Percentiles rank a stretch among this genome's conserved stretches.
phyloP scores from a whole-genome alignment of 1,140 invertebrate species.

The Ditylenchus dipsaci region DNA sequence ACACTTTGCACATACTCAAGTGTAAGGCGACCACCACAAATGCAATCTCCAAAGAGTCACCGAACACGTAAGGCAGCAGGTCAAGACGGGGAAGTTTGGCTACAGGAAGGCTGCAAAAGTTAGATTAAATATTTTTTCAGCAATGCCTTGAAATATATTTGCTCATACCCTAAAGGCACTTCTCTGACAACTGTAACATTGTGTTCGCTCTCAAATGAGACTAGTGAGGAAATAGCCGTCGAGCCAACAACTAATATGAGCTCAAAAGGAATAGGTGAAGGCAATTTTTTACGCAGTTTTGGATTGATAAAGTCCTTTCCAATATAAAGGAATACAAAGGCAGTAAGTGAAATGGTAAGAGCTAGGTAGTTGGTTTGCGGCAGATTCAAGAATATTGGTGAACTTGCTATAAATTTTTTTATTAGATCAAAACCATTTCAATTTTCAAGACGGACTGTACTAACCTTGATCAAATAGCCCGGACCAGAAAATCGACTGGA shows the following conservation, averaged over 20 bases:
- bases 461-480: constrained; percentile 39
- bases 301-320: constrained; percentile 45
- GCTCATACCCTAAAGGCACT: constrained; percentile 34
- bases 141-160: constrained; percentile 4
- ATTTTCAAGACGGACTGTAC: constrained; percentile 14
- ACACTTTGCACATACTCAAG: constrained; percentile 64
- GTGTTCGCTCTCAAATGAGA: constrained; percentile 22
- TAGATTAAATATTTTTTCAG: background rate
- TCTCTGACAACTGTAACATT: constrained; percentile 39
- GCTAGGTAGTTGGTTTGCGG: constrained; percentile 37
- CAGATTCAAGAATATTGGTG: constrained; percentile 28
- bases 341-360: constrained; percentile 26
- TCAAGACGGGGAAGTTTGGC: constrained; percentile 54
- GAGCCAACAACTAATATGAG: constrained; percentile 44
- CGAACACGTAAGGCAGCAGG: constrained; percentile 51
- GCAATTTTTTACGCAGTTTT: constrained; percentile 20
- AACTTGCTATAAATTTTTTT: constrained; percentile 37
- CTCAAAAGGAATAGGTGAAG: constrained; percentile 49
- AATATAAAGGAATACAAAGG: constrained; percentile 41
- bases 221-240: constrained; percentile 37
- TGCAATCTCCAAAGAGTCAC: constrained; percentile 60
- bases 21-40: constrained; percentile 64
- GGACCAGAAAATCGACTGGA: constrained; percentile 13
- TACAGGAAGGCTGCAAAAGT: constrained; percentile 52
- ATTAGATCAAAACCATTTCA: no score